Conservation (phyloP, 2,797 vertebrate species). For the Rhinogobio ventralis region DNA sequence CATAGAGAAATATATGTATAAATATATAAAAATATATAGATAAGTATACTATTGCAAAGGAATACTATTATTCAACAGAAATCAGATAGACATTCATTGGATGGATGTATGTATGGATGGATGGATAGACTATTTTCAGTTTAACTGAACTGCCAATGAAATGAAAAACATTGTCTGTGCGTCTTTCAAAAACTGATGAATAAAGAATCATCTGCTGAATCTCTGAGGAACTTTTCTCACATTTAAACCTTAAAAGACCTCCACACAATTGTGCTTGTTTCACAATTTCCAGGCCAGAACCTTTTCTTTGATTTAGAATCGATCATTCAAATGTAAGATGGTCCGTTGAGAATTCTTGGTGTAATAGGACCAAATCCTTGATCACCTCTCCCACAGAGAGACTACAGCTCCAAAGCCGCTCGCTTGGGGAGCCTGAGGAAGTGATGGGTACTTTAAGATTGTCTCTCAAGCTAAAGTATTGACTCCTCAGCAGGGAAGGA, state of each 20-base stretch:
- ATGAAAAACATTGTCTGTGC: neutral
- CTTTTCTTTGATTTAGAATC: neutral
- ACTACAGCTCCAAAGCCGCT: constrained; percentile 1
- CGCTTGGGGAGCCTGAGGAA: constrained; percentile 26
- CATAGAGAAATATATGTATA: too few relatives aligned
- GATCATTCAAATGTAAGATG: neutral
- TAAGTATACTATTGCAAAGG: too few relatives aligned
- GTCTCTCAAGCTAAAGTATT: constrained; percentile 45
- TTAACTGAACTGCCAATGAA: neutral
- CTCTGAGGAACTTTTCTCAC: neutral
- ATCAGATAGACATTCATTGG: too few relatives aligned
- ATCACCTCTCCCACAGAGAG: constrained; percentile 33
- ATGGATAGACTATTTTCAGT: neutral
- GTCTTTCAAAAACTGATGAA: neutral
- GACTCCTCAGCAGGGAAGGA: constrained; percentile 35
- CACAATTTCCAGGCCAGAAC: neutral
- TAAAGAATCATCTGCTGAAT: neutral
- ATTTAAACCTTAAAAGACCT: neutral
- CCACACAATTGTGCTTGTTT: neutral
- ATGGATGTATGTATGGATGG: neutral
- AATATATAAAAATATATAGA: too few relatives aligned
- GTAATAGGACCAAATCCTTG: constrained; percentile 23
- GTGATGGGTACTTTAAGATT: constrained; percentile 38
- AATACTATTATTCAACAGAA: too few relatives aligned
- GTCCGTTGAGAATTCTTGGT: constrained; percentile 11